Evolutionary conservation across 2,888 invertebrate genomes (phyloP).

Genomic region (Dermolepida albohirtum): DNA sequence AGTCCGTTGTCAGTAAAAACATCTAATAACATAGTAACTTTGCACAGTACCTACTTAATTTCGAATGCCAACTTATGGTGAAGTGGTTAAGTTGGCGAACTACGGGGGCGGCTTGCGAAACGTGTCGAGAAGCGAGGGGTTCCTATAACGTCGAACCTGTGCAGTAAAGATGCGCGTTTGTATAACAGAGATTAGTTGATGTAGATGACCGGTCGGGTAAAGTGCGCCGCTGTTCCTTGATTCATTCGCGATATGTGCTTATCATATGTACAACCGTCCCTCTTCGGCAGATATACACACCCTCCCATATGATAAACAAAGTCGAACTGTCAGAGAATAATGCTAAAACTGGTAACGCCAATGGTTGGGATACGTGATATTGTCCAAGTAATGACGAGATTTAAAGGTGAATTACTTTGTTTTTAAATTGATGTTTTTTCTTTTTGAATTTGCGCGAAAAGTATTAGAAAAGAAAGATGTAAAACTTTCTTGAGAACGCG

Average conservation of each 20-base stretch:
- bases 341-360: background rate
- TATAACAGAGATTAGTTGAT: conserved; percentile 26
- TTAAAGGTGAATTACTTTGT: conserved; percentile 23
- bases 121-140: conserved; percentile 6
- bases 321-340: background rate
- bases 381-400: conserved; percentile 8
- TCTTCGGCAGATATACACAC: conserved; percentile 13
- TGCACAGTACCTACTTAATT: background rate
- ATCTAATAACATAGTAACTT: conserved; percentile 1
- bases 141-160: conserved; percentile 15
- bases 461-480: background rate
- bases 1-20: conserved; percentile 2
- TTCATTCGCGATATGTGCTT: conserved; percentile 30
- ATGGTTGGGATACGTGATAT: conserved; percentile 4
- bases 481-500: background rate
- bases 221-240: conserved; percentile 10
- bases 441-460: background rate
- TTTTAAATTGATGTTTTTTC: background rate
- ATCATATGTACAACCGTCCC: conserved; percentile 12
- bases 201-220: conserved; percentile 21
- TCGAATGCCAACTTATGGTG: background rate
- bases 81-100: conserved; percentile 13
- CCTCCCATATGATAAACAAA: conserved; percentile 23
- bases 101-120: background rate
- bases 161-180: conserved; percentile 32